Conservation (phyloP, 2,113 vertebrate genomes). For the Daboia siamensis region DNA sequence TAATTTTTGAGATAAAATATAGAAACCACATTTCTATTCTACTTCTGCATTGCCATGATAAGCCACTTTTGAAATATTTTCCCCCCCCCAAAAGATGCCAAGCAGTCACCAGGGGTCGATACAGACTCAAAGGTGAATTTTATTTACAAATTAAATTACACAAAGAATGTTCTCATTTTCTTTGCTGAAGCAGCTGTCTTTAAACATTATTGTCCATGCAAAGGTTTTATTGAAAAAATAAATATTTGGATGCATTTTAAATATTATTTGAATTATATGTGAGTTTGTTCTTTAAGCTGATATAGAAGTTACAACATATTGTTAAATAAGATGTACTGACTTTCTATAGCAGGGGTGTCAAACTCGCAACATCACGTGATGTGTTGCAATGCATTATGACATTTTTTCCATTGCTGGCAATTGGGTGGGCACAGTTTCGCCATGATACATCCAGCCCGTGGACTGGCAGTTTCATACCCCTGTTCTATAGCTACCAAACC, state of each 20-base stretch:
- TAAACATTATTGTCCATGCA: background rate
- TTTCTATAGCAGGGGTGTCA: too few relatives aligned
- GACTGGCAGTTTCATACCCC: too few relatives aligned
- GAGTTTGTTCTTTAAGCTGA: background rate
- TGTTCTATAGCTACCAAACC: too few relatives aligned
- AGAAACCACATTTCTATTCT: background rate
- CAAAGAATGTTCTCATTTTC: background rate
- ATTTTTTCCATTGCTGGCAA: too few relatives aligned
- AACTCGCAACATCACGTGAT: too few relatives aligned
- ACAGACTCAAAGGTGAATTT: background rate
- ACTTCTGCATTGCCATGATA: background rate
- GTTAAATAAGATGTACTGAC: background rate
- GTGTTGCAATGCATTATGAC: too few relatives aligned
- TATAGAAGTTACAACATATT: background rate
- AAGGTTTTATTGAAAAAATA: background rate
- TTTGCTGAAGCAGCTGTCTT: background rate
- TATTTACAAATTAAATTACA: background rate
- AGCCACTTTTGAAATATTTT: background rate
- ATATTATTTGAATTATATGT: background rate
- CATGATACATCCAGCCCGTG: too few relatives aligned
- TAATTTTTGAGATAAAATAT: slow-evolving; percentile 14
- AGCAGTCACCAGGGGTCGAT: background rate
- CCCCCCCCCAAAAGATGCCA: background rate
- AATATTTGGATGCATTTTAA: background rate
- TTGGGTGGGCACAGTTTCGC: too few relatives aligned